Evolutionary conservation across 1,140 invertebrate genomes (phyloP).

Genomic region (Pogonomyrmex californicus): DNA sequence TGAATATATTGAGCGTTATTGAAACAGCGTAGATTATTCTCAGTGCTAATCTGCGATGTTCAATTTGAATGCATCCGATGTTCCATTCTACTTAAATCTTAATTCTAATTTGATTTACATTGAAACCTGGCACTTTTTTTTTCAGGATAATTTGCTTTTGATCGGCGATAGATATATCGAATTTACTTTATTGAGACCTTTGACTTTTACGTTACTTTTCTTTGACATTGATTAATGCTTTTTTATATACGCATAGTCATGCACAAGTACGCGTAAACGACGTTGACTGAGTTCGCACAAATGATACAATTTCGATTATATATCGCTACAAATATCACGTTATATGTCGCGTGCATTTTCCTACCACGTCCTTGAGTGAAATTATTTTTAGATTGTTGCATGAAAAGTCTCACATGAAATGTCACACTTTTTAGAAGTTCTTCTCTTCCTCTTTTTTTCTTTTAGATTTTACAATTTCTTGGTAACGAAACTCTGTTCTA

Average conservation of each 20-base stretch:
- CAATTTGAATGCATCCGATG: not conserved
- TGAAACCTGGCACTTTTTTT: not conserved
- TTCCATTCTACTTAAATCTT: slow-evolving; percentile 5
- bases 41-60: not conserved
- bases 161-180: not conserved
- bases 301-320: slow-evolving; percentile 47
- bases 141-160: not conserved
- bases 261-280: slow-evolving; percentile 2
- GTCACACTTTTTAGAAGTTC: not conserved
- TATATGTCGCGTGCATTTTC: slow-evolving; percentile 27
- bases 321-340: slow-evolving; percentile 15
- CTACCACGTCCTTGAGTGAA: slow-evolving; percentile 1
- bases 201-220: not conserved
- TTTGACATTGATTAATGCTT: slow-evolving; percentile 37
- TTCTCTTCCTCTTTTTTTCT: not conserved
- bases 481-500: not conserved
- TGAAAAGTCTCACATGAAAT: slow-evolving; percentile 23
- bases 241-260: slow-evolving; percentile 21
- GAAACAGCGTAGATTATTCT: slow-evolving; percentile 7
- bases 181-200: not conserved
- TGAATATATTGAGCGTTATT: not conserved
- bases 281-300: slow-evolving; percentile 15
- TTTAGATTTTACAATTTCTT: not conserved
- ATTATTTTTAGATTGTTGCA: slow-evolving; percentile 34
- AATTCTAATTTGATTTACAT: slow-evolving; percentile 18